phyloP scores from a whole-genome alignment of 2,888 invertebrate species.

The Pristionchus arcanus region DNA sequence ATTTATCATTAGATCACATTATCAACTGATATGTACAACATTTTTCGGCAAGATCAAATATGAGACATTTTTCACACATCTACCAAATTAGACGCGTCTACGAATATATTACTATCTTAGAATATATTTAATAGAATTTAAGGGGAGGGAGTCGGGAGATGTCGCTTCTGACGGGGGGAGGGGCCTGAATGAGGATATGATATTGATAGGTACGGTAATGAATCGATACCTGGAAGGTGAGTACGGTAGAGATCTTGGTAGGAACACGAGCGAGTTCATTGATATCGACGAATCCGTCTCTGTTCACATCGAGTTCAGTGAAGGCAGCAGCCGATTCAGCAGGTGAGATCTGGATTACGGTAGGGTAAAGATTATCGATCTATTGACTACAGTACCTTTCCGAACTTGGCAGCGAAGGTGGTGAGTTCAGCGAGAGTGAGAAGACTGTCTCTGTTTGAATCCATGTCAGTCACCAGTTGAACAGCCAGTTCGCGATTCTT shows the following conservation, averaged over 20 bases:
- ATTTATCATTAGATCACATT: neutral
- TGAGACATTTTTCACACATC: neutral
- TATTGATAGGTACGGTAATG: neutral
- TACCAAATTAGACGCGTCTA: conserved; percentile 36
- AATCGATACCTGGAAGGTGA: conserved; percentile 55
- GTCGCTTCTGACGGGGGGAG: conserved; percentile 49
- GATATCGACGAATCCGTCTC: conserved; percentile 41
- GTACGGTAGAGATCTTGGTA: conserved; percentile 30
- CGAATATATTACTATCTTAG: conserved; percentile 36
- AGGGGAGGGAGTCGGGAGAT: conserved; percentile 35
- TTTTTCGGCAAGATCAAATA: conserved; percentile 5
- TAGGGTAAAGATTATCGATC: neutral
- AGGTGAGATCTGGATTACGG: conserved; percentile 28
- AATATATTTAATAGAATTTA: conserved; percentile 30
- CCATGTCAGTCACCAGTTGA: conserved; percentile 72
- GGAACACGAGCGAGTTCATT: conserved; percentile 49
- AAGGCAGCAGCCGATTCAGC: conserved; percentile 39
- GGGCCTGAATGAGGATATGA: conserved; percentile 32
- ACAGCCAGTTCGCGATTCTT: conserved; percentile 72
- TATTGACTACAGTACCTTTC: conserved; percentile 41
- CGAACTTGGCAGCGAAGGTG: conserved; percentile 62
- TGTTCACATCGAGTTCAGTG: conserved; percentile 49
- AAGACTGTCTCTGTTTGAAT: conserved; percentile 70
- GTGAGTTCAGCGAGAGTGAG: conserved; percentile 69
- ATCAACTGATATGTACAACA: conserved; percentile 49